phyloP scores from a whole-genome alignment of 2,797 vertebrate species.

The Diplodus puntazzo region DNA sequence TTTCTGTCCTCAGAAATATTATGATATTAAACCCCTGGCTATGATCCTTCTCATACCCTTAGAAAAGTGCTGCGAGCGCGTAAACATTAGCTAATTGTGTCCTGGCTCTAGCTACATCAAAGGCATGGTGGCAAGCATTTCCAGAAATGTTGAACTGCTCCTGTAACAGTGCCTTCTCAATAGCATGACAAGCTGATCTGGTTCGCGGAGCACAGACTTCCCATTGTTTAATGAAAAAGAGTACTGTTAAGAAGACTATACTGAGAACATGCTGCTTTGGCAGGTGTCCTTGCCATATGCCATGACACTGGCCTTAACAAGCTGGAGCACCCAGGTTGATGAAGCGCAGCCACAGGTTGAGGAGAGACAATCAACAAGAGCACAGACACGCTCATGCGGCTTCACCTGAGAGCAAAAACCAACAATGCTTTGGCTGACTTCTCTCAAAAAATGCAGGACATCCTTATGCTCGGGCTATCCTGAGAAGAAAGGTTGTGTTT shows the following conservation, averaged over 20 bases:
- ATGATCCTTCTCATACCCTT: neutral
- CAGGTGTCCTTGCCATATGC: constrained; percentile 82
- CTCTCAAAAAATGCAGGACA: constrained; percentile 24
- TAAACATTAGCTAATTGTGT: neutral
- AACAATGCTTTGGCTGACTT: constrained; percentile 60
- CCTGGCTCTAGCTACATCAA: neutral
- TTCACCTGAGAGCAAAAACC: constrained; percentile 66
- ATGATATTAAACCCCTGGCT: neutral
- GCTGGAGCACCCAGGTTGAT: constrained; percentile 38
- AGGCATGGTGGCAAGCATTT: neutral
- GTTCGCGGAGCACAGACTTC: constrained; percentile 65
- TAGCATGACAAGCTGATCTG: constrained; percentile 77
- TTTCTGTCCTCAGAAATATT: constrained; percentile 7
- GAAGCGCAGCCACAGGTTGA: constrained; percentile 36
- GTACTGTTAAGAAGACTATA: constrained; percentile 80
- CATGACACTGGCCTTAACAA: constrained; percentile 76
- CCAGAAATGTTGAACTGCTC: neutral
- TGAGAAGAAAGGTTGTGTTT: constrained; percentile 71
- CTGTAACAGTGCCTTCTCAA: constrained; percentile 83
- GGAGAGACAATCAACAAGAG: constrained; percentile 28
- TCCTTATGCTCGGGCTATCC: constrained; percentile 40
- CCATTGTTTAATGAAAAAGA: constrained; percentile 76
- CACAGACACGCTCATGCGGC: constrained; percentile 37
- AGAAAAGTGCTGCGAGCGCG: neutral
- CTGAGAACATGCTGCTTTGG: constrained; percentile 82